A percentile compares a stretch with the other conserved stretches of the same genome.
phyloP scores from a whole-genome alignment of 1,140 invertebrate genomes.

The Lineus longissimus region DNA sequence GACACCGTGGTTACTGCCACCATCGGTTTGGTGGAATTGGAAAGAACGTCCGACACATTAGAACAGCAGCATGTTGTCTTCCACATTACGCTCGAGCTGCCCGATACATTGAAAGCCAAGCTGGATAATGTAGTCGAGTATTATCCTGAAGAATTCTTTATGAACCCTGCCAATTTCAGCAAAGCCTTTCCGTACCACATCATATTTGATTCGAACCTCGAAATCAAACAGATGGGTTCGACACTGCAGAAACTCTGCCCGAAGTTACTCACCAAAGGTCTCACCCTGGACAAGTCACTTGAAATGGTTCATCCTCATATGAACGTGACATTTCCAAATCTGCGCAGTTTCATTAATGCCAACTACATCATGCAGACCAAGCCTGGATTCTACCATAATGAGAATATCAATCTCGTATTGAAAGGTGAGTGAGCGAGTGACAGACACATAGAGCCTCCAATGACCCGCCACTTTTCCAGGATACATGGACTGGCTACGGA shows the following conservation, averaged over 20 bases:
- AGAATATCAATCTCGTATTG: no score
- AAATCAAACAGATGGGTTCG: conserved; percentile 46
- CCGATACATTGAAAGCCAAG: no score
- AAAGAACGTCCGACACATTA: no score
- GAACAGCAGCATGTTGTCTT: no score
- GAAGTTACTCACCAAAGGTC: conserved; percentile 69
- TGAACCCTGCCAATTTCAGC: conserved; percentile 32
- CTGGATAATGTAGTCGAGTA: no score
- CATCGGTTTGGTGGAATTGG: neutral
- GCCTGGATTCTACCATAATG: neutral
- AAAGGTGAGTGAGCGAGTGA: no score
- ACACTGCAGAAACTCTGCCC: conserved; percentile 52
- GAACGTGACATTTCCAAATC: conserved; percentile 45
- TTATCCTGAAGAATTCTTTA: conserved; percentile 21
- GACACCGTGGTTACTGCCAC: conserved; percentile 36
- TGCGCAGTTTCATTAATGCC: conserved; percentile 40
- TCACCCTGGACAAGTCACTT: conserved; percentile 37
- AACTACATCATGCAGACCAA: conserved; percentile 34
- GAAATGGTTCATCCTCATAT: conserved; percentile 50
- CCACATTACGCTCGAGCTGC: no score
- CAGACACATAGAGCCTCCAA: no score
- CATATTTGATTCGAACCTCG: conserved; percentile 48
- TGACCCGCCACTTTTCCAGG: no score
- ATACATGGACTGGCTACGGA: no score
- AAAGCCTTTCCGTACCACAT: conserved; percentile 54